phyloP scores from a whole-genome alignment of 2,113 vertebrate genomes.

The Onychorhynchus coronatus region DNA sequence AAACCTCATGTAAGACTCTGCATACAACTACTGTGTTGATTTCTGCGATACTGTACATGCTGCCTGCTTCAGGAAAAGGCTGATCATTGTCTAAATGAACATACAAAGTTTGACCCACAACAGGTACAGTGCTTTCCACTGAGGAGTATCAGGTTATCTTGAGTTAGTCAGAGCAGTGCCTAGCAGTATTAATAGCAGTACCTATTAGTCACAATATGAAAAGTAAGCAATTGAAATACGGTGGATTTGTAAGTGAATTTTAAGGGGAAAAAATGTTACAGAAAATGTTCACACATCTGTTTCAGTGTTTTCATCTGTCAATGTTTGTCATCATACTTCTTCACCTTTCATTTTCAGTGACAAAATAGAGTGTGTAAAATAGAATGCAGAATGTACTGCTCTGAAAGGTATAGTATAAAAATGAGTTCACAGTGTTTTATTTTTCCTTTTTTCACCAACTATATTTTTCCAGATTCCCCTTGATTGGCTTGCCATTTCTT shows the following conservation, averaged over 20 bases:
- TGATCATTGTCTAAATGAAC: not conserved
- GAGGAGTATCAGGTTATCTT: not conserved
- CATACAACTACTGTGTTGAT: not conserved
- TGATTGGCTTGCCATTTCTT: not conserved
- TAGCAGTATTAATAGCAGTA: not conserved
- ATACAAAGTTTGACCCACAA: not conserved
- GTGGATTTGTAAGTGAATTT: not conserved
- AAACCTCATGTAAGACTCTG: not conserved
- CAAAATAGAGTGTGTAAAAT: not conserved
- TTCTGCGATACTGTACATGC: not conserved
- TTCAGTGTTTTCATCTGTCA: not conserved
- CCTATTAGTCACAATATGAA: not conserved
- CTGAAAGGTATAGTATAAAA: not conserved
- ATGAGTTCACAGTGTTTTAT: not conserved
- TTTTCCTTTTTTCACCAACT: not conserved
- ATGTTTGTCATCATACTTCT: not conserved
- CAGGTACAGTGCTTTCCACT: not conserved
- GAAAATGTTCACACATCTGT: not conserved
- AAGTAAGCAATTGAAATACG: not conserved
- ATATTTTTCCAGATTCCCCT: not conserved
- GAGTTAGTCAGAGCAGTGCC: not conserved
- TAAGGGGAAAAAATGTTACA: not conserved
- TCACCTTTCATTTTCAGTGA: not conserved
- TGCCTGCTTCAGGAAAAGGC: not conserved
- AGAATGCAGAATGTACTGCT: not conserved